Evolutionary conservation across 2,797 vertebrate species (phyloP).

Genomic region (Neopelma chrysocephalum): DNA sequence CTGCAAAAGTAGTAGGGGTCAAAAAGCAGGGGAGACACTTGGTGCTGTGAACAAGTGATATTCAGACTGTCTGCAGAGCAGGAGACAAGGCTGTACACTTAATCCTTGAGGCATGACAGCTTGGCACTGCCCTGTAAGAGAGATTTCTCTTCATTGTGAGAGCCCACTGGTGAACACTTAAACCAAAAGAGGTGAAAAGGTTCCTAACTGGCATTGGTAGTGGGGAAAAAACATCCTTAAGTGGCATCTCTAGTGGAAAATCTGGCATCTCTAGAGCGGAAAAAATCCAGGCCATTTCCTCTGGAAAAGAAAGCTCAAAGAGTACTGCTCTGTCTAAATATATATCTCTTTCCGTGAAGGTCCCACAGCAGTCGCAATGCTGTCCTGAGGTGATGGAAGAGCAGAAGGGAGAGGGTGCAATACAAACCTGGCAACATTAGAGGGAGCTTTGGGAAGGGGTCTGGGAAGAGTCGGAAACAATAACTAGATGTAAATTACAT

Average conservation of each 20-base stretch:
- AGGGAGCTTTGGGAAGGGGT: conserved; percentile 61
- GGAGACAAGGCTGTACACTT: not conserved
- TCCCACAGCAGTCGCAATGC: not conserved
- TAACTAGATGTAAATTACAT: conserved; percentile 65
- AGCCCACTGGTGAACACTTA: not conserved
- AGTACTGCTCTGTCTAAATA: not conserved
- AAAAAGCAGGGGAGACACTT: not conserved
- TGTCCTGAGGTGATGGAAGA: not conserved
- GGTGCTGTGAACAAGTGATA: not conserved
- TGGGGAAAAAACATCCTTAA: not conserved
- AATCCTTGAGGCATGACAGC: not conserved
- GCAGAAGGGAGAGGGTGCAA: not conserved
- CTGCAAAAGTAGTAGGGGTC: not conserved
- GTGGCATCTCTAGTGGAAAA: not conserved
- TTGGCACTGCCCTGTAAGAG: not conserved
- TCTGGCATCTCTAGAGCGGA: not conserved
- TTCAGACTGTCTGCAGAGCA: not conserved
- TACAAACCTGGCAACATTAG: conserved; percentile 54
- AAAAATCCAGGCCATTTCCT: not conserved
- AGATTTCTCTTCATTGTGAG: not conserved
- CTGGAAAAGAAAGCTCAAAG: not conserved
- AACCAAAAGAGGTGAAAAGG: not conserved
- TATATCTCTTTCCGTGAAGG: not conserved
- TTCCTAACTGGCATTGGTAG: fast-evolving
- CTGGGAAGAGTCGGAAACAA: conserved; percentile 8